A percentile compares a stretch with the other conserved stretches of the same genome.
phyloP scores from a whole-genome alignment of 2,113 vertebrate genomes.

The Cathartes aura region DNA sequence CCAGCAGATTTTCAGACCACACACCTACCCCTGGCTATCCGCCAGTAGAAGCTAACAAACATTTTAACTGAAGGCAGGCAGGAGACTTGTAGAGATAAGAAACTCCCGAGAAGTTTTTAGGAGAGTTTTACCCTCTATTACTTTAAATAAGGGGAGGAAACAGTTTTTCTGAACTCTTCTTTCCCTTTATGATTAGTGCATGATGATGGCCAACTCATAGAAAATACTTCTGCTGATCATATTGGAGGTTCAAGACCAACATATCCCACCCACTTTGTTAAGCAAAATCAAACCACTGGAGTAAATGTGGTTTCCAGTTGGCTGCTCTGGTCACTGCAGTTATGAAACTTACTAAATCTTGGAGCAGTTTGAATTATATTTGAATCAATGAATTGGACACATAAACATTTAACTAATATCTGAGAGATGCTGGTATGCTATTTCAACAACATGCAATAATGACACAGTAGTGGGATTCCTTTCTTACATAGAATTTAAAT shows the following conservation, averaged over 20 bases:
- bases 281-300: neutral
- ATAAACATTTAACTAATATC: neutral
- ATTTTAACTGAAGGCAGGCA: neutral
- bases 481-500: neutral
- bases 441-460: neutral
- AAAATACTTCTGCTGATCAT: neutral
- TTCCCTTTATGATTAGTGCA: neutral
- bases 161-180: neutral
- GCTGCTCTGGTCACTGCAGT: neutral
- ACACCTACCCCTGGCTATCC: neutral
- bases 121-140: neutral
- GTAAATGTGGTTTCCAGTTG: neutral
- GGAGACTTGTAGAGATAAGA: neutral
- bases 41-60: constrained; percentile 11
- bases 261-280: neutral
- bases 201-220: neutral
- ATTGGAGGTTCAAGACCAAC: neutral
- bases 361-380: neutral
- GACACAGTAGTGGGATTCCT: neutral
- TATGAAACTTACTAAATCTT: neutral
- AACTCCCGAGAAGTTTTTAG: neutral
- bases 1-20: constrained; percentile 29
- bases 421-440: neutral
- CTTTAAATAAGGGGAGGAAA: neutral
- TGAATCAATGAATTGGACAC: neutral